Evolutionary conservation across 2,888 invertebrate species (phyloP), one percentile per base, ranked within the genome.

Genomic region (Melieria picta): DNA sequence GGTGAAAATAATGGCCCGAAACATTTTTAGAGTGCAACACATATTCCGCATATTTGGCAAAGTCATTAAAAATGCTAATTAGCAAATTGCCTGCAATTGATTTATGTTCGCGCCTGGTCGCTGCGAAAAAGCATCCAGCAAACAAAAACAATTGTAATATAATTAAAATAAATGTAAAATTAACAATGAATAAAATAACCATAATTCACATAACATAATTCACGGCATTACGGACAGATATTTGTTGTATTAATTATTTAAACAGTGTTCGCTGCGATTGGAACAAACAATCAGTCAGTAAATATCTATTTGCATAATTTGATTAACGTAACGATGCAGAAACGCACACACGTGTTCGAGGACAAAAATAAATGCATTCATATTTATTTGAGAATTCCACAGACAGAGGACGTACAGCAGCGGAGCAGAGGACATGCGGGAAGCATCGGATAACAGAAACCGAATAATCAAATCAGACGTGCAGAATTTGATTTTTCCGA

Each of bases 151-250:
- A 63, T 42, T 66, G 57, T 68, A 68, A 61, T 68, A 61, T 55
- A 68, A 68, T 62, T 68, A 68, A 68, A 68, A 30, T 68, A 68
- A 68, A 68, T 68, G 68, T 55, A 68, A 69, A 69, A 69, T 69
- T 69, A 63, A 69, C 69, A 62, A 63, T 62, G 57, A 69, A 69
- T 69, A 42, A 63, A 69, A 69, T 69, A 56, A 63, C 55, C 45
- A 69, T 62, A 69, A 62, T 63, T 56, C 48, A 62, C 30, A 42
- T 69, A 69, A 69, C 63, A 30, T 30, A 30, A 30, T 30, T 30
- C 30, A 30, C 63, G 69, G 64, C 67, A 69, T 71, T 57, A 75
- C 71, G 65, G 55, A 73, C 56, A 63, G 65, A 67, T 67, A 67
- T 61, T 67, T 67, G 67, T 50, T 58, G 67, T 67, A 60, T 67